phyloP scores from a whole-genome alignment of 2,888 invertebrate species.

The Dasypogon diadema region DNA sequence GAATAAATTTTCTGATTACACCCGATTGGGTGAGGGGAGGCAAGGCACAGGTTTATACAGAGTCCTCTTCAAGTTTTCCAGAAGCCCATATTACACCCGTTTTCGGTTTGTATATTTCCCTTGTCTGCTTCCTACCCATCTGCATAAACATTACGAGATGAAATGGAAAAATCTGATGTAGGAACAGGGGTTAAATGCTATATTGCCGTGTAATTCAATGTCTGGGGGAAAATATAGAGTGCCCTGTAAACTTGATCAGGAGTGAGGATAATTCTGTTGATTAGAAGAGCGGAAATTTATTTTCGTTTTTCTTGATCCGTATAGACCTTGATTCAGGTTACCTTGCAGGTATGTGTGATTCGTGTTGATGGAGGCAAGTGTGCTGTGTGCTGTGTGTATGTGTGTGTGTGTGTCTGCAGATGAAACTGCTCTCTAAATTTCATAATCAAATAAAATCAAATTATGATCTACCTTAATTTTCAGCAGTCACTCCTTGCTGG shows the following conservation, averaged over 20 bases:
- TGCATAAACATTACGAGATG: slow-evolving; percentile 34
- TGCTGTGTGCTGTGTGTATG: background rate
- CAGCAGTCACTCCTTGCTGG: slow-evolving; percentile 68
- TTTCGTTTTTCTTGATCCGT: slow-evolving; percentile 39
- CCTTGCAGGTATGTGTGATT: too few species aligned
- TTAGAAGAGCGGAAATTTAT: slow-evolving; percentile 52
- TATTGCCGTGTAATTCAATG: slow-evolving; percentile 26
- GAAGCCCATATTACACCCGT: slow-evolving; percentile 16
- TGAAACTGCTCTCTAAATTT: background rate
- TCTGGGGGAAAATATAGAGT: background rate
- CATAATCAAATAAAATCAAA: slow-evolving; percentile 5
- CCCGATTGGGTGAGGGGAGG: background rate
- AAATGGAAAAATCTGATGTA: slow-evolving; percentile 26
- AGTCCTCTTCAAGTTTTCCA: background rate
- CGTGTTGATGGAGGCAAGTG: background rate
- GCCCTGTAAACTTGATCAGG: slow-evolving; percentile 1
- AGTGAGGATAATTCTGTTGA: slow-evolving; percentile 51
- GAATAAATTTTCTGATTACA: slow-evolving; percentile 51
- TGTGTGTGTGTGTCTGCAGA: background rate
- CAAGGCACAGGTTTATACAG: background rate
- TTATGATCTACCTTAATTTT: slow-evolving; percentile 56
- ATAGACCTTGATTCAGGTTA: too few species aligned
- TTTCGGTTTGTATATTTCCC: background rate
- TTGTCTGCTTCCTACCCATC: background rate
- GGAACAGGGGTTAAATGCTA: slow-evolving; percentile 18